These are phyloP conservation scores for Megalops atlanticus DNA, from an alignment of 2,113 vertebrate species.

Conservation along the genomic window DNA sequence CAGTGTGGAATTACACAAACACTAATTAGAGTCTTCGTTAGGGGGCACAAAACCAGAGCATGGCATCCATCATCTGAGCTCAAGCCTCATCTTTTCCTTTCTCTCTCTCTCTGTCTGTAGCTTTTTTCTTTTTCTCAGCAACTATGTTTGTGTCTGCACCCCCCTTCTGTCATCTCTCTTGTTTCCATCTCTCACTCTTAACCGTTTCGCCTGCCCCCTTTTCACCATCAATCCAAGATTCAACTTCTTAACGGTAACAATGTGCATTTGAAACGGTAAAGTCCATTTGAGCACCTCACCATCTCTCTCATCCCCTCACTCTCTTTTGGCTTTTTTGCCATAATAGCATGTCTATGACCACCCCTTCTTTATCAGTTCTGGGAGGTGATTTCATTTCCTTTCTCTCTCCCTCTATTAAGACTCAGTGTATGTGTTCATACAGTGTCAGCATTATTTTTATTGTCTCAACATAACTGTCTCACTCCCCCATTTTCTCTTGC, in stretches of 20 bases:
- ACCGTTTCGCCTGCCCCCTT: conserved; percentile 33
- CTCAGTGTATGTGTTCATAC: conserved; percentile 34
- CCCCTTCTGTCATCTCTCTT: conserved; percentile 29
- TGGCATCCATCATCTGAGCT: conserved; percentile 73
- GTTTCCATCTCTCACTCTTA: conserved; percentile 28
- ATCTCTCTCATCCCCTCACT: neutral
- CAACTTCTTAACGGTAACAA: conserved; percentile 48
- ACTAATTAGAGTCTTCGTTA: conserved; percentile 84
- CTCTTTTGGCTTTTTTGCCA: neutral
- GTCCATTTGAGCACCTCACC: neutral
- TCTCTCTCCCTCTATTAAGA: conserved; percentile 30
- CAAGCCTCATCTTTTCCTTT: conserved; percentile 52
- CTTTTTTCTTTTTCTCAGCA: conserved; percentile 25
- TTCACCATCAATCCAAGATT: conserved; percentile 44
- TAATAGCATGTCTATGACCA: conserved; percentile 10
- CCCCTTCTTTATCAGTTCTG: conserved; percentile 3
- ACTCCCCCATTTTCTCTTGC: neutral
- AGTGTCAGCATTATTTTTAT: conserved; percentile 66
- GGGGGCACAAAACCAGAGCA: conserved; percentile 77
- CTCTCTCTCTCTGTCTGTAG: conserved; percentile 45
- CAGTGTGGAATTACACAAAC: conserved; percentile 84
- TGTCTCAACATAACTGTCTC: conserved; percentile 41
- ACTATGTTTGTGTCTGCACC: conserved; percentile 46
- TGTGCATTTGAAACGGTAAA: conserved; percentile 46
- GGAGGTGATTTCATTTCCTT: conserved; percentile 28